Base-by-base conservation (phyloP, 2,888 invertebrate species). In the Cactoblastis cactorum region DNA sequence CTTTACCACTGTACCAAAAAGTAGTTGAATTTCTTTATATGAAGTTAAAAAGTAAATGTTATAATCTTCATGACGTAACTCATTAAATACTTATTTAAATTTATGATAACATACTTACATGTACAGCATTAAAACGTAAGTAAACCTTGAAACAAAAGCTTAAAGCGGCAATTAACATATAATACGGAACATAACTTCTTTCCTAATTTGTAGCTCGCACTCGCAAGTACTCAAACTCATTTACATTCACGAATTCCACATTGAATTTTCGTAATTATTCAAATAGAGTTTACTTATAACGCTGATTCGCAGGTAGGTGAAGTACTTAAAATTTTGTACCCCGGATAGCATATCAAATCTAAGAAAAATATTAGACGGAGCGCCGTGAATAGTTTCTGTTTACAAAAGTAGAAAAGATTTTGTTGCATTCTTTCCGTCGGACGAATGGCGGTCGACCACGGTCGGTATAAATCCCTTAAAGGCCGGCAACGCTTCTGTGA, bases 281-380 rank as follows among this genome's bases (percentile, higher is more conserved):
- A 43, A 43, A 43, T 43, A 28, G 24, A 28, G 12, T 43, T 28
- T 43, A 43, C 43, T 43, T 28, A 43, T 28, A 43, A 43, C 4
- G 28, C 43, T 24, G 17, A 43, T 43, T 28, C 41, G 28, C 17
- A 43, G 43, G 43, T 43, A 43, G 17, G 17, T 32, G n/a, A 43
- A 28, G 17, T 43, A 28, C 43, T 43, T 43, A 28, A 43, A 32
- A 43, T 28, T 43, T 43, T 43, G 17, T n/a, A 15, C 17, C 11
- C 1, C 43, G 43, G 12, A 43, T 43, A n/a, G 41, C 11, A 24
- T 18, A 19, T 19, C 11, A n/a, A 9, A 12, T 35, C 15, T 9
- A 15, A 32, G 17, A 28, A 28, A 41, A 14, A 43, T 24, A 12
- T 17, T 1, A 43, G 43, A 43, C 43, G 9, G 43, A 43, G 15